Percentiles rank a stretch among this genome's conserved stretches.
Conservation (phyloP, 1,140 invertebrate species). For the Temnothorax longispinosus region DNA sequence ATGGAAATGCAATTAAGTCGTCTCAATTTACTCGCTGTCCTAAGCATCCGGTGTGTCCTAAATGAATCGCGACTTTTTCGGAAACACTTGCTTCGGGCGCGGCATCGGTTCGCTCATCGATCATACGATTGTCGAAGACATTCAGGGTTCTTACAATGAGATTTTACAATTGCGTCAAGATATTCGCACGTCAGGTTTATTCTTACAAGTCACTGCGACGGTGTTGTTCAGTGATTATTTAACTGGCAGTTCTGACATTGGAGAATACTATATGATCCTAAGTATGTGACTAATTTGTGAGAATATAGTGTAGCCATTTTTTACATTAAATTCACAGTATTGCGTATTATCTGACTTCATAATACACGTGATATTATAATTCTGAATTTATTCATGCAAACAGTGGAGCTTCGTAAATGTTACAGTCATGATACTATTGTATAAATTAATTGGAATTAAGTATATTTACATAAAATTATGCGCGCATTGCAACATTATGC, state of each 20-base stretch:
- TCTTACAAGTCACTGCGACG: not conserved
- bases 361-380: not conserved
- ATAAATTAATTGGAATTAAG: conserved; percentile 3
- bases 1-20: conserved; percentile 76
- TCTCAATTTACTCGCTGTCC: conserved; percentile 39
- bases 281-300: not conserved
- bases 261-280: not conserved
- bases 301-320: too few species aligned
- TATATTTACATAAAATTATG: not conserved
- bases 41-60: conserved; percentile 53
- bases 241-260: not conserved
- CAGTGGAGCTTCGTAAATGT: not conserved
- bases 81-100: not conserved
- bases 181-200: not conserved
- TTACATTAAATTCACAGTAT: not conserved
- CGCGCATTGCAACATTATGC: not conserved
- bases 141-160: not conserved
- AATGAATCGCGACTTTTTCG: conserved; percentile 23
- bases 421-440: not conserved
- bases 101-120: not conserved
- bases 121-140: not conserved
- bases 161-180: not conserved
- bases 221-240: not conserved
- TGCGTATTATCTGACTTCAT: not conserved
- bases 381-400: not conserved